Percentiles rank a stretch among this genome's conserved stretches.
Evolutionary conservation across 1,140 invertebrate genomes (phyloP).

Genomic region (Fopius arisanus): DNA sequence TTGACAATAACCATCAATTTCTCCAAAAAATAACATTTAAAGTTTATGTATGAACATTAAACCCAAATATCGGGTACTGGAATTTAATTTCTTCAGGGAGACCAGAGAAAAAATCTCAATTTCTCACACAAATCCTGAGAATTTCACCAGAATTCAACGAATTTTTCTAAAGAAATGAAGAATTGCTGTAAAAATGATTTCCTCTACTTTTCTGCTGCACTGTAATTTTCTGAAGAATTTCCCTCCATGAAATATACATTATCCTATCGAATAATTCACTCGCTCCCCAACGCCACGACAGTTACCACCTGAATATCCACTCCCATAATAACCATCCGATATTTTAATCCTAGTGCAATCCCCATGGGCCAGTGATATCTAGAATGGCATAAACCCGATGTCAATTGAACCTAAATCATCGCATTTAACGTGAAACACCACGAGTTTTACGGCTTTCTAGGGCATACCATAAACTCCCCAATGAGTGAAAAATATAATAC

Average conservation of each 20-base stretch:
- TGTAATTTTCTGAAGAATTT: neutral
- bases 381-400: conserved; percentile 14
- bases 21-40: neutral
- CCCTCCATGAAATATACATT: neutral
- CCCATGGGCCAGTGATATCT: neutral
- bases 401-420: conserved; percentile 26
- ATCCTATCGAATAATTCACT: neutral
- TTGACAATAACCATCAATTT: neutral
- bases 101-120: too few relatives aligned
- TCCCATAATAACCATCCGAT: neutral
- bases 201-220: too few relatives aligned
- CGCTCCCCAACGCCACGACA: neutral
- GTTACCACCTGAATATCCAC: neutral
- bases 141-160: too few relatives aligned
- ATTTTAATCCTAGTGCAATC: neutral
- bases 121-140: too few relatives aligned
- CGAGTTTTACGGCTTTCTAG: conserved; percentile 31
- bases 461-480: conserved; percentile 21
- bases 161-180: too few relatives aligned
- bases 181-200: too few relatives aligned
- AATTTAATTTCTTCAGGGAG: too few relatives aligned
- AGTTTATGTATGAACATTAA: neutral
- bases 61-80: too few relatives aligned
- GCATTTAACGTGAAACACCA: conserved; percentile 26
- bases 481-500: conserved; percentile 17